Evolutionary conservation across 2,113 vertebrate genomes (phyloP).

Genomic region (Coturnix japonica): DNA sequence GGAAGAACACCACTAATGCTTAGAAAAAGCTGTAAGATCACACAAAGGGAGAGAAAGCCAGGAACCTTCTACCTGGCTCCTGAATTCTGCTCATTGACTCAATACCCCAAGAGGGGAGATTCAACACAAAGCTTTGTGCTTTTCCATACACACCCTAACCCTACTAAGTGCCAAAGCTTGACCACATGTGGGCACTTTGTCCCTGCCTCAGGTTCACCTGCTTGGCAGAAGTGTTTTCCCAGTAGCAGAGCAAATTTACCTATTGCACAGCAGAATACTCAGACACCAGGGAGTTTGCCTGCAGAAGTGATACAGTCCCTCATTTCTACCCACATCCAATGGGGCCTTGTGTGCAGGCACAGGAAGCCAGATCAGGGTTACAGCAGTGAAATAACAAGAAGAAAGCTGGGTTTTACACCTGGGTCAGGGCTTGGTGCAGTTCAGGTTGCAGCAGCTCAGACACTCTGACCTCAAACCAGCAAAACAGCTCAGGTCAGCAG

Average conservation of each 20-base stretch:
- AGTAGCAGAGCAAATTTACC: neutral
- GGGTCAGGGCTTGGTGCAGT: neutral
- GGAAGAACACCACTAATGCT: neutral
- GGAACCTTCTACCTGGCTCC: neutral
- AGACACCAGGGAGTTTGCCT: neutral
- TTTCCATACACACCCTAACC: neutral
- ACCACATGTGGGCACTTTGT: neutral
- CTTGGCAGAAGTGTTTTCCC: neutral
- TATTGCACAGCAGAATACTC: neutral
- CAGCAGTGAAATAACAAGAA: neutral
- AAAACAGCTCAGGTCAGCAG: neutral
- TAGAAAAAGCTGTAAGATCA: neutral
- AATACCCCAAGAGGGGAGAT: neutral
- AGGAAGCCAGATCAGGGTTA: neutral
- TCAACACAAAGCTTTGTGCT: neutral
- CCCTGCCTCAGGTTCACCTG: neutral
- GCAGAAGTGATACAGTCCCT: neutral
- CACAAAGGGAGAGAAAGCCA: neutral
- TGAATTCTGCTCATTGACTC: neutral
- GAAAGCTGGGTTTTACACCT: neutral
- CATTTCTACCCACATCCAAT: neutral
- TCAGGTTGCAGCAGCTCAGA: neutral
- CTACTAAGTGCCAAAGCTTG: neutral
- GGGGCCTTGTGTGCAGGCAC: neutral
- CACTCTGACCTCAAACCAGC: neutral